A percentile compares a stretch with the other conserved stretches of the same genome.
Evolutionary conservation across 2,113 vertebrate species (phyloP).

Genomic region (Pantherophis guttatus): DNA sequence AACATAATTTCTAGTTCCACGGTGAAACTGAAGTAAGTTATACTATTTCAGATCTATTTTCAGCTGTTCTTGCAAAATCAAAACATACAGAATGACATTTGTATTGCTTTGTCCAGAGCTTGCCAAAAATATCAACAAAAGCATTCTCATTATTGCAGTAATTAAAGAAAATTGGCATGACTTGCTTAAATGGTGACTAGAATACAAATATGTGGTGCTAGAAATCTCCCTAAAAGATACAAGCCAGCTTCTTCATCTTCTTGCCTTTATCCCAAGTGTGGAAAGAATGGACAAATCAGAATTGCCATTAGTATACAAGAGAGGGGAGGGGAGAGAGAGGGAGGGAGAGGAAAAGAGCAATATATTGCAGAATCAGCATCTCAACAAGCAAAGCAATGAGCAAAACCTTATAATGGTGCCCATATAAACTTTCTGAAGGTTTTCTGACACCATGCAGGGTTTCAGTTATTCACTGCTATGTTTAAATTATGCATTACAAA

Average conservation of each 20-base stretch:
- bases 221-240: background rate
- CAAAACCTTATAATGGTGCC: slow-evolving; percentile 10
- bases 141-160: slow-evolving; percentile 15
- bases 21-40: background rate
- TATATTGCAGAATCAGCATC: slow-evolving; percentile 17
- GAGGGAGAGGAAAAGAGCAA: background rate
- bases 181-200: background rate
- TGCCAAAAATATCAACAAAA: slow-evolving; percentile 7
- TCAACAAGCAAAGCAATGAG: slow-evolving; percentile 20
- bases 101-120: background rate
- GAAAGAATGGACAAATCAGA: background rate
- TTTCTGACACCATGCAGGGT: background rate
- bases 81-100: too few relatives aligned
- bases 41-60: background rate
- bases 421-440: background rate
- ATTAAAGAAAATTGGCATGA: slow-evolving; percentile 21
- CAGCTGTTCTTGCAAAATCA: too few relatives aligned
- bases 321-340: background rate
- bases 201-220: background rate
- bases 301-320: background rate
- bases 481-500: slow-evolving; percentile 29
- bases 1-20: background rate
- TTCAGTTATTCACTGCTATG: slow-evolving; percentile 23
- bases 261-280: background rate
- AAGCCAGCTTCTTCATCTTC: background rate